Base-by-base conservation (phyloP, 2,113 vertebrate genomes). In the Tapirus terrestris region DNA sequence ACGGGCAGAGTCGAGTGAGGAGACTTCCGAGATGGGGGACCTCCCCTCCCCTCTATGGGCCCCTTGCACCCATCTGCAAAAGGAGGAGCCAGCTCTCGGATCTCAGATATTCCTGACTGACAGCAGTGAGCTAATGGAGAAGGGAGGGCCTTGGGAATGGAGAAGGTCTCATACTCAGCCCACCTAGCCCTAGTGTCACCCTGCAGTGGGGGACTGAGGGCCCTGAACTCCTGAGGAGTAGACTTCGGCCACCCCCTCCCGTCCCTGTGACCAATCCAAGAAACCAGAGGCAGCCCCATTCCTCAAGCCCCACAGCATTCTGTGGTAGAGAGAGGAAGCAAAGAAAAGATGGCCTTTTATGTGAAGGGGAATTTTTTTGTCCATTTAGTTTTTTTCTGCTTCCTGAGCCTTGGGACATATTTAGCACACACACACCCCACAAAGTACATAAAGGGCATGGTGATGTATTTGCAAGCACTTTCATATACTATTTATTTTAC, bases 401-500 rank as follows among this genome's bases (percentile, higher is more conserved):
- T 87, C 43, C 63, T 63, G 43, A 88, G 90, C 61, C 83, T 67
- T 76, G 70, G 51, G 65, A 79, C 27, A 91, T 82, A 91, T 58
- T 97, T 86, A 97, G 91, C 79, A 83, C 60, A 94, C n/a, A 77
- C 16, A 23, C 17, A 29, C 13, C 5, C 27, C 43, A 72, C 73
- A 63, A 17, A 76, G 91, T 5, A 82, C 25, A 86, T 43, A 97
- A 98, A 63, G 10, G 29, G 61, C 16, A 0, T 29, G 0, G 76
- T 96, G 97, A 97, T 36, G 36, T 16, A 97, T 97, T 72, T 87
- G 3, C 29, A n/a, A 36, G 12, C 21, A 82, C 73, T 94, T 91
- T 91, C 48, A 5, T 20, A 76, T 45, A 88, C 61, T 91, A 72
- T 90, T 95, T 90, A 91, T 98, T 98, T 97, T 92, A 95, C 85